Base-by-base conservation (phyloP, 2,888 invertebrate genomes). In the Nemoura dubitans region DNA sequence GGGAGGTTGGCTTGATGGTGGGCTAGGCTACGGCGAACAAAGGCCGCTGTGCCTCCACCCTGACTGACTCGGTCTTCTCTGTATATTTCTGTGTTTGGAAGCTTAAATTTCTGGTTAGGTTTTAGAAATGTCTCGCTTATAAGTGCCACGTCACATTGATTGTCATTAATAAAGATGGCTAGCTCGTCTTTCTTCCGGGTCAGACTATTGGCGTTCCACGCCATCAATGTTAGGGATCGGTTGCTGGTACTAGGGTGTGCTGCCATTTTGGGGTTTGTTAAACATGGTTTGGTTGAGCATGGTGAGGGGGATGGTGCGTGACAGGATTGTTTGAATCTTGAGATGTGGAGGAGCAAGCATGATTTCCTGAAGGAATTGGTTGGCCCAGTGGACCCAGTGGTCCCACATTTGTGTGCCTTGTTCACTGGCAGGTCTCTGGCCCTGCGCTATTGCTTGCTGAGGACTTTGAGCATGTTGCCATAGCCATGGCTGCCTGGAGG, bases 91-190 rank as follows among this genome's bases (percentile, higher is more conserved):
- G 10, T 27, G 16, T 28, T 82, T 6, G n/a, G 36, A 7, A 82
- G 5, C 21, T 29, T 29, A 30, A 82, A 82, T 7, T 3, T 28
- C 5, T 82, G 25, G 0, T 30, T 1, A 7, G 82, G 82, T 30
- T 82, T 82, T 3, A 82, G 36, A 21, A 82, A 82, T 6, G 82
- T 29, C 25, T 82, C 82, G 2, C 2, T 82, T 30, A 82, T 7
- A 21, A 82, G 82, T 2, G 16, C 14, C 2, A 59, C 14, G 59
- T 59, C 59, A 21, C 59, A 59, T 1, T 14, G 14, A 21, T 59
- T 3, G 21, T 59, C 21, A 7, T 7, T 1, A 21, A 59, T 3
- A 14, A 59, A 59, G 1, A 21, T 3, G 6, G 21, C 21, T 2
- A 59, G 21, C 14, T 59, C 59, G 2, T 21, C 16, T 59, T 59